Evolutionary conservation across 1,140 invertebrate genomes (phyloP), one percentile per base, ranked within the genome.

Genomic region (Caerostris extrusa): DNA sequence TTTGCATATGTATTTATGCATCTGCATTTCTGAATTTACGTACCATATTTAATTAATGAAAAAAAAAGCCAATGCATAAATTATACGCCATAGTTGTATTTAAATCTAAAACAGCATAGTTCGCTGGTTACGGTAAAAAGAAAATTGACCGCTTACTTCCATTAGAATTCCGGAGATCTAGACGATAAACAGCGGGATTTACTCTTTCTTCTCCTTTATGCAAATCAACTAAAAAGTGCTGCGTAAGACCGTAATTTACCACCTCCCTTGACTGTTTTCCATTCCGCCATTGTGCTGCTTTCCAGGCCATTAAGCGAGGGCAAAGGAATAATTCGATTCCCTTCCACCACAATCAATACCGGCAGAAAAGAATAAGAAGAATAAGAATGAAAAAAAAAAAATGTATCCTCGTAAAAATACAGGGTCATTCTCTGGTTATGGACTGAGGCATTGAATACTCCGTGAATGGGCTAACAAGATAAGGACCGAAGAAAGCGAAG

Each of bases 361-460:
- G 17, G 2, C 12, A 3, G 50, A 71, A 8, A 50, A 12, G 6
- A 71, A 7, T n/a, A 8, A 3, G 7, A 5, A 12, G 14, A 77
- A 12, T 8, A 14, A 50, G 53, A 77, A 77, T 50, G 5, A 34
- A 50, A 53, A 53, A 7, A 34, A 34, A 34, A 2, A 34, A 34
- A 2, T 34, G 34, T 34, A 34, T 34, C 17, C 14, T 89, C 87
- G 87, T 89, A 89, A 89, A 89, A 89, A 89, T 53, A 69, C 64
- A 56, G 50, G 64, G 87, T 89, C 87, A 89, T 89, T 89, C 87
- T 5, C 50, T 77, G 71, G 8, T 77, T 77, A 89, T 71, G 64
- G 87, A 89, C 87, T 89, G 6, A 57, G 87, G 87, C 87, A 89
- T 89, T 56, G 87, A 89, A 71, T 89, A 61, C 7, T 89, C 64